Percentiles rank a stretch among this genome's conserved stretches.
phyloP scores from a whole-genome alignment of 1,140 invertebrate species.

The Cydia fagiglandana region DNA sequence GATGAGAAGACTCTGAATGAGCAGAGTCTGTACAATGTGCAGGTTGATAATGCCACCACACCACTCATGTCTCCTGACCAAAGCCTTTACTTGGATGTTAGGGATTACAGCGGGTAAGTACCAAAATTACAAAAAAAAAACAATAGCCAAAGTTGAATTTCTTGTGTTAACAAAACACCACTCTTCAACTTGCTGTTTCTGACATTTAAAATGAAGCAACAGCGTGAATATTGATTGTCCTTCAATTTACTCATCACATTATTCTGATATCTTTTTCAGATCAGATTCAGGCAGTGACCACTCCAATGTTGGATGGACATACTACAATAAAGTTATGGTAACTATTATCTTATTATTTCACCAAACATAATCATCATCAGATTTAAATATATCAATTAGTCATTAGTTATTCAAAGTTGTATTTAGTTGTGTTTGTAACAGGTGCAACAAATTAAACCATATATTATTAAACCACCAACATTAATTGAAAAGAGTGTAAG shows the following conservation, averaged over 20 bases:
- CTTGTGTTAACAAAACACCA: too few relatives aligned
- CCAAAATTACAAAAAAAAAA: too few relatives aligned
- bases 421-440: too few relatives aligned
- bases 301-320: conserved; percentile 83
- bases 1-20: conserved; percentile 75
- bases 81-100: conserved; percentile 81
- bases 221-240: background rate
- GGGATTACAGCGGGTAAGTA: conserved; percentile 79
- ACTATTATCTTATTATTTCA: conserved; percentile 33
- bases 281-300: conserved; percentile 71
- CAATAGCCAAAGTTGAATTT: too few relatives aligned
- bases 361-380: too few relatives aligned
- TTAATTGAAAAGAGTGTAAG: too few relatives aligned
- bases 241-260: conserved; percentile 16
- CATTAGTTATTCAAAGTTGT: too few relatives aligned
- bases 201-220: too few relatives aligned
- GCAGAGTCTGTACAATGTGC: conserved; percentile 79
- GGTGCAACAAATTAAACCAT: too few relatives aligned
- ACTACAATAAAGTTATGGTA: conserved; percentile 85
- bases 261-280: conserved; percentile 57
- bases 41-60: conserved; percentile 79
- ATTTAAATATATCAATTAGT: too few relatives aligned
- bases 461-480: too few relatives aligned
- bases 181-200: background rate
- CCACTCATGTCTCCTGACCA: conserved; percentile 80